phyloP scores from a whole-genome alignment of 2,888 invertebrate genomes.

The Oscheius sp. region DNA sequence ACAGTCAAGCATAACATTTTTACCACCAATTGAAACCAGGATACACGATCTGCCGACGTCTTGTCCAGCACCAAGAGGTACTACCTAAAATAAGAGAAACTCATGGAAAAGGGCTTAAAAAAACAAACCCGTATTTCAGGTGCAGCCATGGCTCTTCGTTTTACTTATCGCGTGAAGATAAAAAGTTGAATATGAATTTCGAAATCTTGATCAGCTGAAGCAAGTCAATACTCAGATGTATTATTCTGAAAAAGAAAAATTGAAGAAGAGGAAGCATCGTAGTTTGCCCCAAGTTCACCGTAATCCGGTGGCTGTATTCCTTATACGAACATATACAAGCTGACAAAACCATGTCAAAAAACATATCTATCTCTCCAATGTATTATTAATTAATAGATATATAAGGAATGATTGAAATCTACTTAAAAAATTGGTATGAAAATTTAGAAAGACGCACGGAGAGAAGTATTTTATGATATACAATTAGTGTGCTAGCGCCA shows the following conservation, averaged over 20 bases:
- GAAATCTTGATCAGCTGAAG: neutral
- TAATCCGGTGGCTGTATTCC: no score
- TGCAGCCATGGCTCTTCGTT: neutral
- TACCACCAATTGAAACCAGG: slow-evolving; percentile 86
- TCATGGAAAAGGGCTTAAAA: neutral
- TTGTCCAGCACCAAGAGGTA: slow-evolving; percentile 71
- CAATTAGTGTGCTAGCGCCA: slow-evolving; percentile 18
- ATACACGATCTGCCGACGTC: slow-evolving; percentile 99
- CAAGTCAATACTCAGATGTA: no score
- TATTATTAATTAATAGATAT: no score
- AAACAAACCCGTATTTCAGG: slow-evolving; percentile 6
- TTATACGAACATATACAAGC: no score
- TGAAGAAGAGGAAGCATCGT: no score
- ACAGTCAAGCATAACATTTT: slow-evolving; percentile 99
- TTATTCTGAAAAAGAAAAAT: no score
- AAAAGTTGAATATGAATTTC: neutral
- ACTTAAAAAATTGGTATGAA: neutral
- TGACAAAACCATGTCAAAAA: no score
- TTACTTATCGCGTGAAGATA: neutral
- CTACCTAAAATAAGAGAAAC: slow-evolving; percentile 46
- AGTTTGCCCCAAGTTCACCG: no score
- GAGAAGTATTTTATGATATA: no score
- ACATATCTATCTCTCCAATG: no score
- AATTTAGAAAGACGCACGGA: neutral
- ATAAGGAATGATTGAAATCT: neutral